Evolutionary conservation across 1,140 invertebrate species (phyloP), one percentile per base, ranked within the genome.

Genomic region (Chironomus tepperi): DNA sequence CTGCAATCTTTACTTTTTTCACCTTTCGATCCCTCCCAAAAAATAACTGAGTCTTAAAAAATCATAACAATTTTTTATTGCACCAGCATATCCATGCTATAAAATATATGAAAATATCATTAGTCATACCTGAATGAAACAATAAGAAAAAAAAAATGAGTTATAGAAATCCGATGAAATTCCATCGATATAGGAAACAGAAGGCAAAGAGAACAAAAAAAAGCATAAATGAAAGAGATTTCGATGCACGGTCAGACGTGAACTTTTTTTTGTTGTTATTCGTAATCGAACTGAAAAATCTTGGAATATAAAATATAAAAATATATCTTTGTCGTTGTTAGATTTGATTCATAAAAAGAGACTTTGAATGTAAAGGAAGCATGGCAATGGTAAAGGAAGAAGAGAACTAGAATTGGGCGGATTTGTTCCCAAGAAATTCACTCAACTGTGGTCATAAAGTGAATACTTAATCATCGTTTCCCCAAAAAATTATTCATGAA

Each of bases 121-220:
- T 70, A 70, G 65, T 70, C 65, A 70, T 18, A 70, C 65, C n/a
- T 70, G 65, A 70, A 70, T 70, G 65, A 16, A 70, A 16, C 47
- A 57, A 57, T 34, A 57, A 57, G 15, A 47, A n/a, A n/a, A n/a
- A n/a, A n/a, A n/a, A n/a, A 47, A 47, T 18, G 64, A 67, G n/a
- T 15, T 67, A 57, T 70, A 19, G 18, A 19, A 21, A 18, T n/a
- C 9, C 7, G 18, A 70, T 70, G 65, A 6, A 70, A 70, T 70
- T 70, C 12, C 65, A 70, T 19, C 19, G 65, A 70, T 57, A 57
- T 47, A 34, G 24, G 24, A 34, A 34, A 10, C 65, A 8, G 16
- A 70, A 19, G 19, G 9, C 18, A 16, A 16, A 67, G 18, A 16
- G 16, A 67, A 70, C n/a, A 19, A 18, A 70, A 70, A 19, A 18